Base-by-base conservation (phyloP, 2,797 vertebrate genomes). In the Iguana delicatissima region DNA sequence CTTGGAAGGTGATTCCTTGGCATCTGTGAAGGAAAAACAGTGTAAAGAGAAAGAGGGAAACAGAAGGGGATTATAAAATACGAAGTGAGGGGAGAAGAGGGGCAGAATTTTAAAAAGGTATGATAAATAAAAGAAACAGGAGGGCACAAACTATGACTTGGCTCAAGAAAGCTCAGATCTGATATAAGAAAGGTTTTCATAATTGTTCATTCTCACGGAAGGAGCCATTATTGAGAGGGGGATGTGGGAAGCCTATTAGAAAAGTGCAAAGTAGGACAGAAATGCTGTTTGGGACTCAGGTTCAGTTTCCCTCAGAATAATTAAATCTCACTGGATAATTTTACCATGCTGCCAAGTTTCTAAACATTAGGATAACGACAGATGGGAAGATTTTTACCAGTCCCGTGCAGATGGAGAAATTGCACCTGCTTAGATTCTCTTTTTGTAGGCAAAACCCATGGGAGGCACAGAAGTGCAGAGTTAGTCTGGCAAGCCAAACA, bases 31-130 rank as follows among this genome's bases (percentile, higher is more conserved):
- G n/a, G 85, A 64, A 52, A 57, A 82, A 89, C 14, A 83, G 13
- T 42, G 95, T 84, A 89, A 90, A 94, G 93, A 72, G 81, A 57
- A 91, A 69, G 46, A 0, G 82, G 92, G 93, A 90, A 94, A 92
- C 22, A 73, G 26, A 42, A 72, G 82, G 42, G 24, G 5, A 52
- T 29, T 20, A 2, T 57, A 29, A 35, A 26, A 91, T 52, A 29
- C 0, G 80, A 84, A 6, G 2, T 46, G 35, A 26, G 10, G 2
- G 0, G n/a, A 29, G 24, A 24, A 81, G 87, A n/a, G 24, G 91
- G 84, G 55, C 81, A 86, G 91, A 12, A 24, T 26, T 69, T 59
- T 80, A 79, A 55, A 46, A 86, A 2, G 16, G 42, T 52, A 89
- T 4, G 16, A 29, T 1, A 90, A 84, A 22, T 80, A 29, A 87